A percentile compares a stretch with the other conserved stretches of the same genome.
phyloP scores from a whole-genome alignment of 2,113 vertebrate species.

The Antechinus stuartii region DNA sequence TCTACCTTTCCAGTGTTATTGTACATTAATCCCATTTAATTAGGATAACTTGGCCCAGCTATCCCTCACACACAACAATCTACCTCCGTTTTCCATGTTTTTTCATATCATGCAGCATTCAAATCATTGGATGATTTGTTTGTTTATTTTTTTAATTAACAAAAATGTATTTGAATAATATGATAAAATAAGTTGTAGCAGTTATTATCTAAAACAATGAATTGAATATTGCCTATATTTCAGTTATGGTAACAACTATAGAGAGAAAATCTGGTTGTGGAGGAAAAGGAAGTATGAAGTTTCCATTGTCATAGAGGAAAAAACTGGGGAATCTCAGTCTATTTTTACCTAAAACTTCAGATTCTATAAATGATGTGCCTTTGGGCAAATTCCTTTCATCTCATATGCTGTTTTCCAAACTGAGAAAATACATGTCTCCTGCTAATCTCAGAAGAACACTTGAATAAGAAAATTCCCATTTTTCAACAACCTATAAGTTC shows the following conservation, averaged over 20 bases:
- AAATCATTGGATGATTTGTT: not conserved
- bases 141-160: not conserved
- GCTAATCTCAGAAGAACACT: not conserved
- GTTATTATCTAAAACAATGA: not conserved
- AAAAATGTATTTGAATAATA: not conserved
- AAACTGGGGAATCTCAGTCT: not conserved
- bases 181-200: not conserved
- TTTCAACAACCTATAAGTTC: not conserved
- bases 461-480: not conserved
- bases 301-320: not conserved
- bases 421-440: not conserved
- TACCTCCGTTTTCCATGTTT: not conserved
- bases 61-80: not conserved
- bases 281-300: not conserved
- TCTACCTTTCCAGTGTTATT: not conserved
- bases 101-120: not conserved
- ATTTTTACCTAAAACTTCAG: not conserved
- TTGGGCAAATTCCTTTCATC: not conserved
- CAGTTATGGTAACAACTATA: not conserved
- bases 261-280: not conserved
- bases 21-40: not conserved
- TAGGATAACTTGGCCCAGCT: not conserved
- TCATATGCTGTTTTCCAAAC: not conserved
- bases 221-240: not conserved
- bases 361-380: not conserved